Evolutionary conservation across 2,888 invertebrate genomes (phyloP).

Genomic region (Caenorhabditis angaria): DNA sequence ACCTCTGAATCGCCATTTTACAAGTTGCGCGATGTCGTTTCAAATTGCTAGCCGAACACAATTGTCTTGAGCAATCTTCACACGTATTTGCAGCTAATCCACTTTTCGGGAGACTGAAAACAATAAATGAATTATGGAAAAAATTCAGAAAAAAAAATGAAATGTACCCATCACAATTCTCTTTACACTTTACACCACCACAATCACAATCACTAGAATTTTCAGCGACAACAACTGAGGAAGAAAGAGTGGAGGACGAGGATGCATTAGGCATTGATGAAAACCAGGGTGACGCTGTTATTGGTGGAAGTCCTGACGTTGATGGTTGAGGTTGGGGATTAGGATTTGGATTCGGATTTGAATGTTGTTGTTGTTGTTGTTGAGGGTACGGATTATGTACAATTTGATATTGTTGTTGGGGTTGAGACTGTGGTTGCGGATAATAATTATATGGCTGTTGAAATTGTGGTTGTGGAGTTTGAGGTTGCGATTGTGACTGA

Average conservation of each 20-base stretch:
- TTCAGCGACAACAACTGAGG: neutral
- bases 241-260: neutral
- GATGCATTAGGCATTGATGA: neutral
- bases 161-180: slow-evolving; percentile 5
- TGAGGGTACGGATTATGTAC: slow-evolving; percentile 1
- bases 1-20: slow-evolving; percentile 36
- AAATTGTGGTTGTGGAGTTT: neutral
- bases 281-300: slow-evolving; percentile 34
- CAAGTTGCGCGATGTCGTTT: slow-evolving; percentile 61
- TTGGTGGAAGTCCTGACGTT: slow-evolving; percentile 19
- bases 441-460: too few species aligned
- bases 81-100: slow-evolving; percentile 37
- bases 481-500: neutral
- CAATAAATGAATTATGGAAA: neutral
- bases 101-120: slow-evolving; percentile 14
- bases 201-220: neutral
- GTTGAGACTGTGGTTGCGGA: too few species aligned
- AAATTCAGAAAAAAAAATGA: neutral
- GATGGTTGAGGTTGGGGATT: neutral
- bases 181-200: slow-evolving; percentile 3
- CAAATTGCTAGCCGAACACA: slow-evolving; percentile 61
- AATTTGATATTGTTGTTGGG: neutral
- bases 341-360: too few species aligned
- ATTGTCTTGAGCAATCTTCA: slow-evolving; percentile 44
- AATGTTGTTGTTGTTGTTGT: too few species aligned